Evolutionary conservation across 2,888 invertebrate genomes (phyloP).

Genomic region (Diarsia mendica): DNA sequence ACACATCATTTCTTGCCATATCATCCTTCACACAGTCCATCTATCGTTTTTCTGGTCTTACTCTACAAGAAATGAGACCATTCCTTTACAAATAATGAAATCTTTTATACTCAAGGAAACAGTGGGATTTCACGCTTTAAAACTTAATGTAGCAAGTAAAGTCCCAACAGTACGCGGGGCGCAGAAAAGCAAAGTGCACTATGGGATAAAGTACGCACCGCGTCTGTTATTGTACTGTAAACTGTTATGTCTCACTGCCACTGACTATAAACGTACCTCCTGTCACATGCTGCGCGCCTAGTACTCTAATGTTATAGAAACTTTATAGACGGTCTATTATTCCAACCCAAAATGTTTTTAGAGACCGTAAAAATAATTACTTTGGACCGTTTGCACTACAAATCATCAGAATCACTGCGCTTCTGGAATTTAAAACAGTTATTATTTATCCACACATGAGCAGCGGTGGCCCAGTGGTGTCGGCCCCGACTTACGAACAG

Average conservation of each 20-base stretch:
- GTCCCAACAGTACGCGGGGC: background rate
- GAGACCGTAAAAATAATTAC: background rate
- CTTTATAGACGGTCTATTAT: background rate
- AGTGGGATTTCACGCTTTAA: slow-evolving; percentile 3
- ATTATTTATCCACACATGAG: no score
- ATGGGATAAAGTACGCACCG: background rate
- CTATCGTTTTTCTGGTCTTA: background rate
- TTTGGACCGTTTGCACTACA: background rate
- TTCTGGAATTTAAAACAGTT: background rate
- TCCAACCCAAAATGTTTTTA: background rate
- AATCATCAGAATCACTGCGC: no score
- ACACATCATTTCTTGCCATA: no score
- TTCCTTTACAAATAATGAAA: slow-evolving; percentile 24
- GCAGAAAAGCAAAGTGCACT: slow-evolving; percentile 12
- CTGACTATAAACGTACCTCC: background rate
- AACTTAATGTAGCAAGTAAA: slow-evolving; percentile 7
- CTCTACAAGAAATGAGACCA: no score
- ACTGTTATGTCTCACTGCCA: background rate
- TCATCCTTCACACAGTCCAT: background rate
- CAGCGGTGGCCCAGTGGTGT: no score
- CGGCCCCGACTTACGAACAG: no score
- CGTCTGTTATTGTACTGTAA: background rate
- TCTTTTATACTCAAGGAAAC: background rate
- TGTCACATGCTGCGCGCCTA: slow-evolving; percentile 11
- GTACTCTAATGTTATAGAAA: slow-evolving; percentile 8